Percentiles rank a stretch among this genome's conserved stretches.
Conservation (phyloP, 2,113 vertebrate species). For the Dermatemys mawii region DNA sequence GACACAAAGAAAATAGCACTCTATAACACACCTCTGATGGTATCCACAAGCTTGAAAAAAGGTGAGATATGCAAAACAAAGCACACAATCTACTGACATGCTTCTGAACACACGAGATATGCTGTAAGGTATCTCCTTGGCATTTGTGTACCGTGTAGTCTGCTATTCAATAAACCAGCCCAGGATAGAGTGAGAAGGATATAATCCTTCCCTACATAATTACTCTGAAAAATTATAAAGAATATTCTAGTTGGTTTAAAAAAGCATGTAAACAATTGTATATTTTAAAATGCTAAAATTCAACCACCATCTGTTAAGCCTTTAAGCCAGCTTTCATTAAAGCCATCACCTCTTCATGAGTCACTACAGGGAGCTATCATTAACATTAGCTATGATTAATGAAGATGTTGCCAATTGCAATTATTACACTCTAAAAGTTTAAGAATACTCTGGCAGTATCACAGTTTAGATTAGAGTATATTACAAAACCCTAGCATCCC, state of each 20-base stretch:
- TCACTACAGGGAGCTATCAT: conserved; percentile 72
- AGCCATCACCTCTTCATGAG: conserved; percentile 72
- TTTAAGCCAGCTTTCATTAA: conserved; percentile 69
- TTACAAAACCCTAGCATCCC: not conserved
- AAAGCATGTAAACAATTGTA: conserved; percentile 27
- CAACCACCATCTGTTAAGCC: conserved; percentile 69
- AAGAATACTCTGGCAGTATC: conserved; percentile 62
- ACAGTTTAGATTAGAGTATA: conserved; percentile 44
- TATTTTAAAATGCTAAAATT: conserved; percentile 54
- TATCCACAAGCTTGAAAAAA: conserved; percentile 12
- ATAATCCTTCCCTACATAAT: not conserved
- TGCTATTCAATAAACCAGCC: not conserved
- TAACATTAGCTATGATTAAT: conserved; percentile 77
- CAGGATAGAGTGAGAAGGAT: not conserved
- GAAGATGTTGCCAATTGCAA: conserved; percentile 69
- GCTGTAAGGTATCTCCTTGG: not conserved
- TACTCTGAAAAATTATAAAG: not conserved
- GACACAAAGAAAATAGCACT: not conserved
- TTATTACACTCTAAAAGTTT: conserved; percentile 70
- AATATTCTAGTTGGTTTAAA: not conserved
- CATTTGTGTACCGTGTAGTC: not conserved
- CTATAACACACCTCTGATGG: not conserved
- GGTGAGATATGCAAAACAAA: not conserved
- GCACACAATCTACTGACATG: not conserved
- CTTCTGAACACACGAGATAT: not conserved